Conservation (phyloP, 2,888 invertebrate species). For the Heliconius charithonia region DNA sequence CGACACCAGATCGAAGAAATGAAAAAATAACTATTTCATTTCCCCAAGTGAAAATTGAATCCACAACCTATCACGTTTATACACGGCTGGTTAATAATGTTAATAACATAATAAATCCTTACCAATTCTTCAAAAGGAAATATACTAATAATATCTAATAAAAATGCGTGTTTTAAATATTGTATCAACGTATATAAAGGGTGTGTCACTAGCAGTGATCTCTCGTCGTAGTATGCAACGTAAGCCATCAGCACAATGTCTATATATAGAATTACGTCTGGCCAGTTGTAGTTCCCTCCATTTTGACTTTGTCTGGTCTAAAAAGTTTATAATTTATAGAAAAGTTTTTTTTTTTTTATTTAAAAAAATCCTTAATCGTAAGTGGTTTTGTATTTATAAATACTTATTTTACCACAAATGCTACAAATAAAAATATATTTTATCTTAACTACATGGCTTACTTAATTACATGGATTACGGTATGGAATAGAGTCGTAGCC, state of each 20-base stretch:
- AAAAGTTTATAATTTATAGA: slow-evolving; percentile 30
- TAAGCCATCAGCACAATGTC: slow-evolving; percentile 77
- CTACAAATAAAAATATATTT: no score
- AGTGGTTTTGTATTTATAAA: no score
- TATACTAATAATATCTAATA: slow-evolving; percentile 69
- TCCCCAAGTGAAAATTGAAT: no score
- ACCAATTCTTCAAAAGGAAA: slow-evolving; percentile 76
- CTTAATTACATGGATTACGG: no score
- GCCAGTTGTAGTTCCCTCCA: slow-evolving; percentile 54
- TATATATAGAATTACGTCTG: slow-evolving; percentile 64
- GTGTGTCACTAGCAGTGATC: slow-evolving; percentile 75
- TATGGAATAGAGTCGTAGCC: no score
- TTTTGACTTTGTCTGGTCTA: slow-evolving; percentile 65
- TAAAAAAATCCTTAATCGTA: background rate
- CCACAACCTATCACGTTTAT: no score
- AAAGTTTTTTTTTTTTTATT: no score
- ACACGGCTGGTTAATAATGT: background rate
- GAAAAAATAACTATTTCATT: no score
- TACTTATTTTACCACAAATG: no score
- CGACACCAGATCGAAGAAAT: no score
- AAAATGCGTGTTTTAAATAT: slow-evolving; percentile 70
- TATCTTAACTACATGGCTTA: no score
- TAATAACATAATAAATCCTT: slow-evolving; percentile 43
- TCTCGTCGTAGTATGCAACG: slow-evolving; percentile 76
- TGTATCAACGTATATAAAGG: slow-evolving; percentile 70